Evolutionary conservation across 2,797 vertebrate genomes (phyloP), one percentile per base, ranked within the genome.

Genomic region (Serranus cabrilla): DNA sequence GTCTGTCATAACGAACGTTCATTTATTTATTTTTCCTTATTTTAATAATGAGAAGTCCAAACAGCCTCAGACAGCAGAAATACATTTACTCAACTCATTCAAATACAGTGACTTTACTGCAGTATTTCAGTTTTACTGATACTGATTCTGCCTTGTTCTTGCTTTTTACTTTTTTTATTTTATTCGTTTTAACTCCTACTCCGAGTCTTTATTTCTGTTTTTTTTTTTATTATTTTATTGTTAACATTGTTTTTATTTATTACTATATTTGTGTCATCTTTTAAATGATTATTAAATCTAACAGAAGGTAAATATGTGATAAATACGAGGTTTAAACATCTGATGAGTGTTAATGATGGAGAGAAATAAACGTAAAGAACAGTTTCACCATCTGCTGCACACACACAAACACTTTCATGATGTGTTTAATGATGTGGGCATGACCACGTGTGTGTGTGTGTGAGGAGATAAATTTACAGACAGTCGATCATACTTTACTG

Each of bases 351-450:
- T 27, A 46, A 52, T n/a, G 54, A 37, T 0, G 47, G 34, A 46
- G 18, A 2, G 9, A 60, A 60, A 66, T 46, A 25, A 31, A 46
- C 39, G n/a, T 47, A 17, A 42, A 13, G 40, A 40, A 59, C 47
- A 77, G 83, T 77, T 25, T 58, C 42, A 27, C 81, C 80, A 76
- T 76, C 78, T 86, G 78, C 57, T 47, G 17, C 58, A 31, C 31
- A 40, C 25, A 46, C 64, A 59, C 58, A 58, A n/a, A 21, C 13
- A 14, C 56, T 8, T 47, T 45, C 14, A 11, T 60, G 49, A 40
- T 65, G 59, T 40, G 61, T 25, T 45, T 31, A 52, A 43, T 42
- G n/a, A 47, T 27, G 72, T 81, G 64, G 55, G 75, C 46, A 12
- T 6, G 25, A 34, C 18, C 39, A 37, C 62, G 31, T 34, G 75